Conservation (phyloP, 2,113 vertebrate genomes). For the Turdus rufiventris region DNA sequence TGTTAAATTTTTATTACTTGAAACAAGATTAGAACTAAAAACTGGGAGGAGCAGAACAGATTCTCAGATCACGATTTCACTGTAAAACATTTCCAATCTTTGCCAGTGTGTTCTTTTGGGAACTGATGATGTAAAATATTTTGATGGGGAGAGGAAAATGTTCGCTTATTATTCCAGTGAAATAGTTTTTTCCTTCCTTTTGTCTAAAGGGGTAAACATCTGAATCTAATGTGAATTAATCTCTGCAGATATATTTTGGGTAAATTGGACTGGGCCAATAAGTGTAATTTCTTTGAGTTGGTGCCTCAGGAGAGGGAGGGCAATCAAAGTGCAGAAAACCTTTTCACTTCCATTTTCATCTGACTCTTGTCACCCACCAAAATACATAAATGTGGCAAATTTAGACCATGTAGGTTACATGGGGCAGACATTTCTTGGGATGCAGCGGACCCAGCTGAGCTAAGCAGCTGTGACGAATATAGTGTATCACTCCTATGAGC, state of each 20-base stretch:
- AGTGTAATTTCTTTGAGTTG: neutral
- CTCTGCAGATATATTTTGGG: neutral
- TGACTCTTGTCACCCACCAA: neutral
- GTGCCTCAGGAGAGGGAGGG: neutral
- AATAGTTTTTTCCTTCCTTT: neutral
- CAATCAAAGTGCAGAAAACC: neutral
- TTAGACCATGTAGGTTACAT: neutral
- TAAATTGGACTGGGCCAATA: neutral
- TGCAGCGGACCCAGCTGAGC: neutral
- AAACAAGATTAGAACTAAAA: neutral
- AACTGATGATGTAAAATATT: neutral
- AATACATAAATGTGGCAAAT: neutral
- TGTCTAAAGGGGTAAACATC: neutral
- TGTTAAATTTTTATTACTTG: constrained; percentile 21
- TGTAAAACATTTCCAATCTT: neutral
- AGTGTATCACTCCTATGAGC: neutral
- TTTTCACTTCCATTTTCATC: neutral
- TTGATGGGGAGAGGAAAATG: neutral
- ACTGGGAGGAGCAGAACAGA: neutral
- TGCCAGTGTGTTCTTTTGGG: neutral
- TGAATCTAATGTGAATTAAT: neutral
- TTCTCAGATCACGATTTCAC: neutral
- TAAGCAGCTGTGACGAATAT: neutral
- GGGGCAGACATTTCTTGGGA: neutral
- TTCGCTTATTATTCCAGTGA: neutral